Conservation (phyloP, 2,888 invertebrate species). For the Uropetala carovei region DNA sequence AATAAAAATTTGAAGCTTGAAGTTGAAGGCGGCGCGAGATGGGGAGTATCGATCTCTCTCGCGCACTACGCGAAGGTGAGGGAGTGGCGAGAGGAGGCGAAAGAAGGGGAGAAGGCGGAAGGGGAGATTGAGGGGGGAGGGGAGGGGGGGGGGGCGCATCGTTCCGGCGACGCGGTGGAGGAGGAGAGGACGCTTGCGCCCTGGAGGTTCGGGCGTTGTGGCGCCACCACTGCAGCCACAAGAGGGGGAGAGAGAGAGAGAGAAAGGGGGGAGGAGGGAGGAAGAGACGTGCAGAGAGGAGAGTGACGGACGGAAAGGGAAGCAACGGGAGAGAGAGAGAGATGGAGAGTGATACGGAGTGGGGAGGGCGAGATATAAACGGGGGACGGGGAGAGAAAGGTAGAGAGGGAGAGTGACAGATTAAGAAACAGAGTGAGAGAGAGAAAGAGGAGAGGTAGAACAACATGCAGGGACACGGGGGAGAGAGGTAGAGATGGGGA, state of each 20-base stretch:
- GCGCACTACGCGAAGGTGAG: conserved; percentile 9
- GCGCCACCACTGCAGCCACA: conserved; percentile 58
- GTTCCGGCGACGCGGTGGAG: not conserved
- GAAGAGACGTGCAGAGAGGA: too few relatives aligned
- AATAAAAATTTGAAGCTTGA: conserved; percentile 63
- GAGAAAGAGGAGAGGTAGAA: not conserved
- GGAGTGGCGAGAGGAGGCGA: not conserved
- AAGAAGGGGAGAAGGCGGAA: not conserved
- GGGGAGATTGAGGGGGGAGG: too few relatives aligned
- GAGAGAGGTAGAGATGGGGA: not conserved
- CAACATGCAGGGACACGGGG: too few relatives aligned
- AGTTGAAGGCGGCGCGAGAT: conserved; percentile 60
- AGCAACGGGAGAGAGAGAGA: not conserved
- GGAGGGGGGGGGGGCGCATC: not conserved
- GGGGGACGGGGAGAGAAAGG: too few relatives aligned
- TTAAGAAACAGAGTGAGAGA: not conserved
- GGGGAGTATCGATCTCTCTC: conserved; percentile 48
- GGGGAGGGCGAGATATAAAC: too few relatives aligned
- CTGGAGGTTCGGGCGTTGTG: conserved; percentile 56
- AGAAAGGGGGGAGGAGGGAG: not conserved
- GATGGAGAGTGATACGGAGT: not conserved
- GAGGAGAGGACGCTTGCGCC: conserved; percentile 33
- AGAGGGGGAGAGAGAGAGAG: not conserved
- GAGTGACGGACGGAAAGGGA: not conserved
- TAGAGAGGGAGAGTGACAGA: not conserved